phyloP scores from a whole-genome alignment of 2,888 invertebrate species.

The Watsonalla cultraria region DNA sequence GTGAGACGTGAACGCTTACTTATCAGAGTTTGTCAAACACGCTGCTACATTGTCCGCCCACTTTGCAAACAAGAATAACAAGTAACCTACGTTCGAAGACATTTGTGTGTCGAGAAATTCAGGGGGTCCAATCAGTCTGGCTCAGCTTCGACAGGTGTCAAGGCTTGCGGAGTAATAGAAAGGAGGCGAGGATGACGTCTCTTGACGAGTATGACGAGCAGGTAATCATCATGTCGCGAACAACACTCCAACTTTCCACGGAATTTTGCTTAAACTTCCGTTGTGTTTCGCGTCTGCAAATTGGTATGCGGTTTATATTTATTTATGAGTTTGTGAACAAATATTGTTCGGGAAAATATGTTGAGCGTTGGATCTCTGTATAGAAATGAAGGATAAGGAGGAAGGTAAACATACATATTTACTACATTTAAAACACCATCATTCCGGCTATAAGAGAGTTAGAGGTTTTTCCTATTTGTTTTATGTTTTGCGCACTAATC shows the following conservation, averaged over 20 bases:
- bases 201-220: constrained; percentile 32
- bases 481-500: too few species aligned
- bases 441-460: too few species aligned
- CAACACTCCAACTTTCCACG: constrained; percentile 43
- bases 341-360: too few species aligned
- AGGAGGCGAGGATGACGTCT: constrained; percentile 31
- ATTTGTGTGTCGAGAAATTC: constrained; percentile 6
- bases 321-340: too few species aligned
- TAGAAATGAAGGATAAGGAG: too few species aligned
- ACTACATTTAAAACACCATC: too few species aligned
- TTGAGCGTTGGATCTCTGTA: too few species aligned
- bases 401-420: too few species aligned
- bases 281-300: constrained; percentile 21
- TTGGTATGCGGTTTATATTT: too few species aligned
- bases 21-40: constrained; percentile 1
- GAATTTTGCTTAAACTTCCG: constrained; percentile 31
- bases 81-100: not conserved
- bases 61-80: constrained; percentile 11
- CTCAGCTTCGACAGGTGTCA: constrained; percentile 58
- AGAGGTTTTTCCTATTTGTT: too few species aligned
- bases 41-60: constrained; percentile 2
- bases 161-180: constrained; percentile 21
- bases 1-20: not conserved
- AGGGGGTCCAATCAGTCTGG: constrained; percentile 49
- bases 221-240: constrained; percentile 56